Evolutionary conservation across 1,140 invertebrate species (phyloP).

Genomic region (Parapsyche elsis): DNA sequence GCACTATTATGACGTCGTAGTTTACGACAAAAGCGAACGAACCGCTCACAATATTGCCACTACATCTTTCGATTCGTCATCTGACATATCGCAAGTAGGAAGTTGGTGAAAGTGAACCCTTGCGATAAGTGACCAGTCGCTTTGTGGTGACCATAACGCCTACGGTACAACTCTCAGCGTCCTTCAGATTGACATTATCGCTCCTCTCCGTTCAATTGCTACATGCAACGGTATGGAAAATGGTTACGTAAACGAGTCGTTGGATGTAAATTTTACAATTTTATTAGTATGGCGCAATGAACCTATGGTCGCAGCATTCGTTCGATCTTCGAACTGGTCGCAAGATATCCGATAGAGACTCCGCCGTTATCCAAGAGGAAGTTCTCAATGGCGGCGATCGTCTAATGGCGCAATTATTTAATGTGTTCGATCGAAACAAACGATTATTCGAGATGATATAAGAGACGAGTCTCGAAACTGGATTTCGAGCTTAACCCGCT

Average conservation of each 20-base stretch:
- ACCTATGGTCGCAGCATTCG: neutral
- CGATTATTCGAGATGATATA: neutral
- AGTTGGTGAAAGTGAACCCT: conserved; percentile 23
- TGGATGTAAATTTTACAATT: too few species aligned
- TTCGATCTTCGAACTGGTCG: neutral
- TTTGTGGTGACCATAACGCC: neutral
- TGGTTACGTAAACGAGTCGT: too few species aligned
- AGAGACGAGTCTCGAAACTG: neutral
- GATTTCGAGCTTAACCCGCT: neutral
- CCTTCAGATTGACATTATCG: too few species aligned
- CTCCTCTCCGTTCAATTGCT: too few species aligned
- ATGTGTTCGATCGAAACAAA: neutral
- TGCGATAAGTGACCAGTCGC: neutral
- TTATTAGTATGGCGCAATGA: too few species aligned
- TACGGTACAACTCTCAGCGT: neutral
- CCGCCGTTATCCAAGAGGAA: conserved; percentile 19
- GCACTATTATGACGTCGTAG: too few species aligned
- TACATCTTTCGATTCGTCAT: neutral
- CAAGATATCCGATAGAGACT: neutral
- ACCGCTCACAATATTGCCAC: too few species aligned
- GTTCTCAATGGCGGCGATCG: neutral
- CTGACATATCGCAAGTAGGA: neutral
- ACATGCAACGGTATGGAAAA: too few species aligned
- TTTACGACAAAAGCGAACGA: too few species aligned
- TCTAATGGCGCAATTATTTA: conserved; percentile 4